phyloP scores from a whole-genome alignment of 1,140 invertebrate genomes.

The Rhagoletis pomonella region DNA sequence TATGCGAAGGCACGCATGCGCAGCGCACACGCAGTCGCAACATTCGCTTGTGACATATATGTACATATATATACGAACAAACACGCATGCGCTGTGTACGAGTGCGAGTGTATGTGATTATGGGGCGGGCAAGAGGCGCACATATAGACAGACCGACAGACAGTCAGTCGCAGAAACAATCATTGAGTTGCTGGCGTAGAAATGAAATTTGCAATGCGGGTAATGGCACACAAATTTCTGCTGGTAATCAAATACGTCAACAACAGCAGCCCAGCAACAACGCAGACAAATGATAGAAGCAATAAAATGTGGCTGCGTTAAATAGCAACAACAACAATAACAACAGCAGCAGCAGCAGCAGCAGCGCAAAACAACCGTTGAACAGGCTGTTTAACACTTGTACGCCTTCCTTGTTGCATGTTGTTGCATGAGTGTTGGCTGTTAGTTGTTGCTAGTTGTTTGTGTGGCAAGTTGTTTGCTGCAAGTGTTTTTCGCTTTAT shows the following conservation, averaged over 20 bases:
- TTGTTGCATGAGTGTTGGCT: conserved; percentile 13
- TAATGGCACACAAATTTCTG: conserved; percentile 34
- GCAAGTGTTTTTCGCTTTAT: not conserved
- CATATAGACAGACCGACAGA: not conserved
- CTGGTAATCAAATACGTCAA: conserved; percentile 49
- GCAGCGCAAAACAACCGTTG: conserved; percentile 35
- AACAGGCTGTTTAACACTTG: conserved; percentile 48
- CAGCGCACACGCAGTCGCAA: not conserved
- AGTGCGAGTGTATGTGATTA: not conserved
- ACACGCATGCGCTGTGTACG: not conserved
- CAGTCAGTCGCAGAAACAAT: not conserved
- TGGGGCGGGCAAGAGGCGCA: too few species aligned
- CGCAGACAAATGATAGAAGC: not conserved
- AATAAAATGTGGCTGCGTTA: too few species aligned
- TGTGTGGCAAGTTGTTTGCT: conserved; percentile 35
- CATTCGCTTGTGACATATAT: not conserved
- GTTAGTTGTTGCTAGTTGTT: not conserved
- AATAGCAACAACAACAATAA: not conserved
- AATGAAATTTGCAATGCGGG: not conserved
- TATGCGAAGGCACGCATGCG: not conserved
- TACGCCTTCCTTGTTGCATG: conserved; percentile 41
- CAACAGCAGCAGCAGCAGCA: not conserved
- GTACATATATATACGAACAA: not conserved
- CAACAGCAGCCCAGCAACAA: conserved; percentile 14
- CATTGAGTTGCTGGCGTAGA: conserved; percentile 12